Conservation (phyloP, 2,113 vertebrate species). For the Trinectes maculatus region DNA sequence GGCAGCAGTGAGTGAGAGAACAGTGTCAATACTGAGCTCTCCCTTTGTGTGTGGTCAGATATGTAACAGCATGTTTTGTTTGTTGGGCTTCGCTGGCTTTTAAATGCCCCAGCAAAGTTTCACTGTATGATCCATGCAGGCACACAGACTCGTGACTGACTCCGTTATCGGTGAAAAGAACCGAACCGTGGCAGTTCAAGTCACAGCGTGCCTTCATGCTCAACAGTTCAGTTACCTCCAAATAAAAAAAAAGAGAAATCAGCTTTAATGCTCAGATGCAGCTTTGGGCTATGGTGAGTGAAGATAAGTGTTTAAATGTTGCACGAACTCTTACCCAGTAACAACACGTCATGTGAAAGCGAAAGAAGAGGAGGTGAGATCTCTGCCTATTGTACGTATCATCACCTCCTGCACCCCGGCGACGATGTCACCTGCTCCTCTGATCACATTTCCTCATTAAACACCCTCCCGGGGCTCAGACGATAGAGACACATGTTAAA, state of each 20-base stretch:
- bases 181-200: not conserved
- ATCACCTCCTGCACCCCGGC: slow-evolving; percentile 17
- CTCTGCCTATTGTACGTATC: slow-evolving; percentile 26
- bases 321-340: not conserved
- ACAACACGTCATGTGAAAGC: not conserved
- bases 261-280: not conserved
- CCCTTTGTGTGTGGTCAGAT: slow-evolving; percentile 5
- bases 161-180: not conserved
- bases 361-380: not conserved
- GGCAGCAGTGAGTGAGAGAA: not conserved
- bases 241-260: not conserved
- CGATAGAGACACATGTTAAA: slow-evolving; percentile 11
- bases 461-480: not conserved
- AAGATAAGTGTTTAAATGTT: not conserved
- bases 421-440: slow-evolving; percentile 30
- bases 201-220: too few relatives aligned
- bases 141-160: not conserved
- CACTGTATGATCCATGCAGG: not conserved
- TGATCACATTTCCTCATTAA: slow-evolving; percentile 47
- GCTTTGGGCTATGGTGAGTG: not conserved
- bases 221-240: too few relatives aligned
- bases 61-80: not conserved
- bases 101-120: not conserved
- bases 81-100: not conserved
- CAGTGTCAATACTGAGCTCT: not conserved